Conservation (phyloP, 2,888 invertebrate species). For the Drosophila melanosoma region DNA sequence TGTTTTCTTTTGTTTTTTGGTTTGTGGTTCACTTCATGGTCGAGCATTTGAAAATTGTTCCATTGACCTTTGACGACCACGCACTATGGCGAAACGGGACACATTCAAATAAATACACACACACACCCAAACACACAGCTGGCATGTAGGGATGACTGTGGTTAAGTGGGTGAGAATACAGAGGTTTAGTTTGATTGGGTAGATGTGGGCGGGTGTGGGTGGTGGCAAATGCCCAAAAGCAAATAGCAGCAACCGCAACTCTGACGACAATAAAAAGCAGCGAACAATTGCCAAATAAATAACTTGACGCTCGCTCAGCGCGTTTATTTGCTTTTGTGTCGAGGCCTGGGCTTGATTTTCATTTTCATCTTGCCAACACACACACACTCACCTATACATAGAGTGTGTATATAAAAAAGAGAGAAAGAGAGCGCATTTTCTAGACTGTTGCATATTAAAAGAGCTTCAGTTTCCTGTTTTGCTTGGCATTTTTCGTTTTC, state of each 20-base stretch:
- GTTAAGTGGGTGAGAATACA: slow-evolving; percentile 2
- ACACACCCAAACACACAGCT: slow-evolving; percentile 4
- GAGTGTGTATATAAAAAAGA: neutral
- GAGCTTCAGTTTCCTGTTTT: slow-evolving; percentile 67
- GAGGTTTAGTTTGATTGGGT: slow-evolving; percentile 8
- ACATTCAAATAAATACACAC: slow-evolving; percentile 37
- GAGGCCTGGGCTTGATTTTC: slow-evolving; percentile 69
- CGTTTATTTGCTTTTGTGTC: slow-evolving; percentile 70
- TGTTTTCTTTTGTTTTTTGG: slow-evolving; percentile 6
- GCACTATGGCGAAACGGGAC: slow-evolving; percentile 8
- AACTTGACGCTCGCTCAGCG: slow-evolving; percentile 76
- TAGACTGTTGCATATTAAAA: slow-evolving; percentile 76
- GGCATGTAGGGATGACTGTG: slow-evolving; percentile 12
- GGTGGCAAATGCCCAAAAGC: slow-evolving; percentile 65
- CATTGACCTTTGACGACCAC: slow-evolving; percentile 74
- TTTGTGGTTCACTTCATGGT: slow-evolving; percentile 17
- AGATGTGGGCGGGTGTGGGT: slow-evolving; percentile 3
- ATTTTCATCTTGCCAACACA: slow-evolving; percentile 64
- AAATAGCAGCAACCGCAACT: slow-evolving; percentile 66
- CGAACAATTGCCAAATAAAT: slow-evolving; percentile 80
- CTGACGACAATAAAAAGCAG: slow-evolving; percentile 73
- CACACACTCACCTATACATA: slow-evolving; percentile 1
- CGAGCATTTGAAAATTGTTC: slow-evolving; percentile 70
- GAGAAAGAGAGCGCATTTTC: neutral
- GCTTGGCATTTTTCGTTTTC: slow-evolving; percentile 30